Conservation (phyloP, 2,888 invertebrate species). For the Chouioia cunea region DNA sequence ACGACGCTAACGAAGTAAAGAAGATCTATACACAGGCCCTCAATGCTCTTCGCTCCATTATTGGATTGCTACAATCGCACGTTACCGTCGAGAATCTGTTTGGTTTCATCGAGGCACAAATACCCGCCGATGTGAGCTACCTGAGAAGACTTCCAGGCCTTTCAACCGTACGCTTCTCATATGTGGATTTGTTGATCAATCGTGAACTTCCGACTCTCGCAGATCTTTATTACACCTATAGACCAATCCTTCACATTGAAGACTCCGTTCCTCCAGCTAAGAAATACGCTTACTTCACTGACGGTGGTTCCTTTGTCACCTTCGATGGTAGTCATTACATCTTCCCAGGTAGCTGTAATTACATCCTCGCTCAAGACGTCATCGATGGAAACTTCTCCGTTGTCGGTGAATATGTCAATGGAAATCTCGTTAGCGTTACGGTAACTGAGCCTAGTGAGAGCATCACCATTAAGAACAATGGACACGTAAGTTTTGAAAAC, state of each 20-base stretch:
- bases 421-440: conserved; percentile 77
- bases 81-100: conserved; percentile 64
- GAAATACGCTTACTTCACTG: conserved; percentile 75
- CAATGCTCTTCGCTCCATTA: conserved; percentile 73
- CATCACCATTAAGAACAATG: conserved; percentile 72
- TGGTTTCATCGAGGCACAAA: conserved; percentile 63
- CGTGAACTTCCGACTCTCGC: conserved; percentile 74
- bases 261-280: conserved; percentile 77
- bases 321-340: conserved; percentile 87
- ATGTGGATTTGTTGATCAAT: conserved; percentile 73
- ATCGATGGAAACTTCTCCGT: conserved; percentile 89
- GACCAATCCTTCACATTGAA: conserved; percentile 69
- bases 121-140: conserved; percentile 64
- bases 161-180: conserved; percentile 73
- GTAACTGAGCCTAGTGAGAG: conserved; percentile 78
- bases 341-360: conserved; percentile 86
- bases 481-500: conserved; percentile 69
- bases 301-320: conserved; percentile 88
- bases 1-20: conserved; percentile 76
- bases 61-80: conserved; percentile 68
- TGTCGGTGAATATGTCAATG: conserved; percentile 78
- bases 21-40: conserved; percentile 73
- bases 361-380: conserved; percentile 86
- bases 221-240: conserved; percentile 73
- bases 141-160: conserved; percentile 72